phyloP scores from a whole-genome alignment of 2,113 vertebrate genomes.

The Chaenocephalus aceratus region DNA sequence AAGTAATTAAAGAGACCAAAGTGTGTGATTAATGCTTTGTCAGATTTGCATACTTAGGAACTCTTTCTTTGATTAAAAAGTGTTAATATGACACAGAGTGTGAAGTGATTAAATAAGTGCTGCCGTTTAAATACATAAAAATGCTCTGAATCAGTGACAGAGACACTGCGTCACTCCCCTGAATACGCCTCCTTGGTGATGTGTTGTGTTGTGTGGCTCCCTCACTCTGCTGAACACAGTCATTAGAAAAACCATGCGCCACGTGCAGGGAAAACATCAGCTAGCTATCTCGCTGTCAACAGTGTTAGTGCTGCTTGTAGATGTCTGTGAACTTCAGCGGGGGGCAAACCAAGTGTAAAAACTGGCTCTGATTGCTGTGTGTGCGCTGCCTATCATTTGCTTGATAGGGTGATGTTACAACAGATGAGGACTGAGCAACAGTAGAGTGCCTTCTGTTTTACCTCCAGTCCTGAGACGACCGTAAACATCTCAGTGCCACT shows the following conservation, averaged over 20 bases:
- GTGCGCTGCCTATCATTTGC: slow-evolving; percentile 44
- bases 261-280: slow-evolving; percentile 27
- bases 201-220: slow-evolving; percentile 21
- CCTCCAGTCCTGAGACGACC: slow-evolving; percentile 24
- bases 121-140: slow-evolving; percentile 9
- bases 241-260: slow-evolving; percentile 19
- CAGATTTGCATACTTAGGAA: slow-evolving; percentile 13
- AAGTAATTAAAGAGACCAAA: not conserved
- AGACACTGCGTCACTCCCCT: slow-evolving; percentile 30
- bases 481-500: slow-evolving; percentile 33
- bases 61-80: slow-evolving; percentile 23
- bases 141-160: slow-evolving; percentile 23
- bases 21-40: not conserved
- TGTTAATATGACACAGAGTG: slow-evolving; percentile 6
- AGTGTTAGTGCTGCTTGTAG: slow-evolving; percentile 24
- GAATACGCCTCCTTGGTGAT: slow-evolving; percentile 25
- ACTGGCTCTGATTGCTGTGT: slow-evolving; percentile 15
- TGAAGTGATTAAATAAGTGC: slow-evolving; percentile 26
- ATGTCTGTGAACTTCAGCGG: slow-evolving; percentile 34
- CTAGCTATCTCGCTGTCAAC: slow-evolving; percentile 10
- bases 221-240: slow-evolving; percentile 19
- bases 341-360: slow-evolving; percentile 52
- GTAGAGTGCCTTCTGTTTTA: slow-evolving; percentile 54
- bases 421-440: slow-evolving; percentile 37
- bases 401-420: slow-evolving; percentile 46